Base-by-base conservation (phyloP, 1,140 invertebrate species). In the Linepithema humile region DNA sequence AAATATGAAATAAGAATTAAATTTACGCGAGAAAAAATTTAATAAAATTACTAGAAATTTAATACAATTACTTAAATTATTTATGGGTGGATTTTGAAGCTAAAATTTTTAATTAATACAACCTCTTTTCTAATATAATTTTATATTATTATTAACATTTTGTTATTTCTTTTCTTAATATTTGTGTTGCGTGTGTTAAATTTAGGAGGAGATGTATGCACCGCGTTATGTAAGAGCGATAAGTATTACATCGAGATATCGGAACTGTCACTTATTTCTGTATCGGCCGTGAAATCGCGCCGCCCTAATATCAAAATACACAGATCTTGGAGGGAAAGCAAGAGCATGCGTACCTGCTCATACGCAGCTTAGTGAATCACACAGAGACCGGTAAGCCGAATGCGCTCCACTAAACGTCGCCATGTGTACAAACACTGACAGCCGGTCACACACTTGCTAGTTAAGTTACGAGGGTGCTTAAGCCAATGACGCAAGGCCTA, bases 381-480 rank as follows among this genome's bases (percentile, higher is more conserved):
- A 48, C 88, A 73, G 62, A 62, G 70, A 72, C 70, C 70, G 75
- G 67, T 89, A 89, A 89, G 89, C 87, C 80, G 62, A 75, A 74
- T 74, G 83, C 88, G 88, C 85, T 88, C 82, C 82, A 84, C 88
- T 90, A 90, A 90, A 90, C 75, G 83, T 72, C 62, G 88, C 88
- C 89, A 90, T 90, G 89, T 90, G 89, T 90, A 90, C 85, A 90
- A 90, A 90, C 89, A 90, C 72, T 90, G 88, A 90, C 89, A 90
- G 89, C 88, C 89, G 89, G 89, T 90, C 86, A 74, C 70, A 78
- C 88, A 89, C 88, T 89, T 89, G 88, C 88, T 89, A 84, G 75
- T 83, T 89, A 83, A 85, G 78, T 82, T 77, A 64, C 72, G 67
- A 77, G 86, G 65, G 65, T 67, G 74, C 67, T 82, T 72, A 82